Evolutionary conservation across 2,797 vertebrate species (phyloP).

Genomic region (Periophthalmus magnuspinnatus): DNA sequence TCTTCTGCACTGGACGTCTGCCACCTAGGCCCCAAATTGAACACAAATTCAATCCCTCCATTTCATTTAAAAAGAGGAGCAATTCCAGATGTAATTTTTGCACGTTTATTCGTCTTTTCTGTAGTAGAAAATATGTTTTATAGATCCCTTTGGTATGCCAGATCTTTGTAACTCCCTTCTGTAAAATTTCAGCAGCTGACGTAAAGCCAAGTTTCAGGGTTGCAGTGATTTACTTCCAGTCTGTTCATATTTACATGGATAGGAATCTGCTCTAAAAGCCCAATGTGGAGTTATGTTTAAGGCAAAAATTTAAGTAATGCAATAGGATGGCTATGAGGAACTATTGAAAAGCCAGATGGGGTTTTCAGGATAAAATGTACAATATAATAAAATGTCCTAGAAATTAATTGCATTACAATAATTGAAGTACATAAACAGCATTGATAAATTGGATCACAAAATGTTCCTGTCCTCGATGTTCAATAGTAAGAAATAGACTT

Average conservation of each 20-base stretch:
- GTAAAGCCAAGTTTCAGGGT: constrained; percentile 27
- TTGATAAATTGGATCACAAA: too few species aligned
- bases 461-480: too few species aligned
- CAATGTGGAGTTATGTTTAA: constrained; percentile 17
- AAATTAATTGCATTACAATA: too few species aligned
- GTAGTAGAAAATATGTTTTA: constrained; percentile 15
- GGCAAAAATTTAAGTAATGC: constrained; percentile 10
- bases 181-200: constrained; percentile 16
- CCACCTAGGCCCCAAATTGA: constrained; percentile 35
- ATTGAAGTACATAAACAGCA: too few species aligned
- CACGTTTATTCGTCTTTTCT: constrained; percentile 19
- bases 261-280: constrained; percentile 20
- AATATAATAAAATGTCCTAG: constrained; percentile 3
- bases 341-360: constrained; percentile 4
- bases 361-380: constrained; percentile 5
- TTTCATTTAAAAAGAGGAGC: constrained; percentile 27
- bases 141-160: constrained; percentile 5
- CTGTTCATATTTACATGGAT: constrained; percentile 30
- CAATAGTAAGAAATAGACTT: too few species aligned
- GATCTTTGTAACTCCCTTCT: constrained; percentile 17
- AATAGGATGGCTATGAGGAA: background rate
- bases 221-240: constrained; percentile 35
- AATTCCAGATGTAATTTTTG: constrained; percentile 26
- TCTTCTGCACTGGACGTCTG: constrained; percentile 28
- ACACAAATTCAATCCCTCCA: constrained; percentile 35